These are phyloP conservation scores for Carapus acus DNA, from an alignment of 2,797 vertebrate genomes.

Conservation along the genomic window DNA sequence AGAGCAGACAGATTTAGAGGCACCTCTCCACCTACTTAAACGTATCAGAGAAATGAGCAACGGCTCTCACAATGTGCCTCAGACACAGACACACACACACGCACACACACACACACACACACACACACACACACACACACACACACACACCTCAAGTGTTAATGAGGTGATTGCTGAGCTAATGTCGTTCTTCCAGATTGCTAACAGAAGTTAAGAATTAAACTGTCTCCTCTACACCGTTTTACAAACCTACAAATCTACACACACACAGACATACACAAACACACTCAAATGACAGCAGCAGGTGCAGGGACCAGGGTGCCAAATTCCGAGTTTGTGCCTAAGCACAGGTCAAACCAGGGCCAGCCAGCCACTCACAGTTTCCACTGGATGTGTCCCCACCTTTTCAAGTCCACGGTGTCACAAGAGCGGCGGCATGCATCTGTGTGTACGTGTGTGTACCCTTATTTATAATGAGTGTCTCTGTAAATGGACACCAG, in stretches of 20 bases:
- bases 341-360: constrained; percentile 42
- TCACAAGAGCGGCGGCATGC: constrained; percentile 33
- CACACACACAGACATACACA: constrained; percentile 4
- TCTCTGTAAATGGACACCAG: constrained; percentile 40
- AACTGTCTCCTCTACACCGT: too few species aligned
- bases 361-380: constrained; percentile 22
- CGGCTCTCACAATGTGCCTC: neutral
- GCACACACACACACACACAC: too few species aligned
- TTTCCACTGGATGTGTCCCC: constrained; percentile 21
- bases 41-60: constrained; percentile 5
- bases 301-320: constrained; percentile 52
- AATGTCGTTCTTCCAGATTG: neutral
- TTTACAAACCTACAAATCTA: too few species aligned
- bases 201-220: neutral
- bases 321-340: constrained; percentile 42
- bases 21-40: neutral
- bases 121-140: too few species aligned
- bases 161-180: too few species aligned
- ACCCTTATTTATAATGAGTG: constrained; percentile 30
- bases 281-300: constrained; percentile 48
- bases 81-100: too few species aligned
- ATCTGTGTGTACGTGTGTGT: constrained; percentile 4
- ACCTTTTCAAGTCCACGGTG: constrained; percentile 17
- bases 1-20: neutral
- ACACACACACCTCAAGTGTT: too few species aligned